Base-by-base conservation (phyloP, 2,797 vertebrate species). In the Coreius guichenoti region DNA sequence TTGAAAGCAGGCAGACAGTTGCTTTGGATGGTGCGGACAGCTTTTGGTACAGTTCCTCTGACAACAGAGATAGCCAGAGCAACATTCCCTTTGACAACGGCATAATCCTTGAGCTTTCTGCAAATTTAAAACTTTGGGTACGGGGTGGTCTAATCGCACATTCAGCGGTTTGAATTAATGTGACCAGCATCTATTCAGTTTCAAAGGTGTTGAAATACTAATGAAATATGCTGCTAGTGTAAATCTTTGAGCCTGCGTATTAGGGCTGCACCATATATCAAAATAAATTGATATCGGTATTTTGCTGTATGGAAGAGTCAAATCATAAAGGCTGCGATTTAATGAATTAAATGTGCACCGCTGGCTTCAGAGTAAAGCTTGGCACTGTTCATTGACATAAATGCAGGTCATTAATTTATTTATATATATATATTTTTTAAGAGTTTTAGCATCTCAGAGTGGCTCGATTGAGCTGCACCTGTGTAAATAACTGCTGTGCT, bases 1-100 rank as follows among this genome's bases (percentile, higher is more conserved):
- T 56, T 86, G 83, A 89, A 83, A 83, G 67, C 80, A 86, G 80
- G 65, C 83, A 70, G 83, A 84, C 39, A n/a, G 65, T 70, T 45
- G 51, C 67, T 72, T 21, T 19, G 75, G 67, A 49, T 58, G 68
- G 83, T 47, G 83, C 3, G 14, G 75, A 84, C 75, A 84, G 75
- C 49, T 47, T 79, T 70, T 84, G 83, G 75, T 84, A 45, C n/a
- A n/a, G 51, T 45, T 79, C 83, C 51, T 58, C 39, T 72, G 70
- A 33, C 56, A 69, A 47, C 39, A 70, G 36, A 70, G 75, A 84
- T 70, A 61, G 76, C 51, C 83, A 85, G 13, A 70, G 29, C 39
- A 75, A 21, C 47, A 84, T 58, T 84, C 19, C 54, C 61, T 78
- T 45, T 54, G 73, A 82, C 70, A 80, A 54, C 12, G 2, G 49